Percentiles rank a stretch among this genome's conserved stretches.
Evolutionary conservation across 2,797 vertebrate genomes (phyloP).

Genomic region (Spinus olivaceus): DNA sequence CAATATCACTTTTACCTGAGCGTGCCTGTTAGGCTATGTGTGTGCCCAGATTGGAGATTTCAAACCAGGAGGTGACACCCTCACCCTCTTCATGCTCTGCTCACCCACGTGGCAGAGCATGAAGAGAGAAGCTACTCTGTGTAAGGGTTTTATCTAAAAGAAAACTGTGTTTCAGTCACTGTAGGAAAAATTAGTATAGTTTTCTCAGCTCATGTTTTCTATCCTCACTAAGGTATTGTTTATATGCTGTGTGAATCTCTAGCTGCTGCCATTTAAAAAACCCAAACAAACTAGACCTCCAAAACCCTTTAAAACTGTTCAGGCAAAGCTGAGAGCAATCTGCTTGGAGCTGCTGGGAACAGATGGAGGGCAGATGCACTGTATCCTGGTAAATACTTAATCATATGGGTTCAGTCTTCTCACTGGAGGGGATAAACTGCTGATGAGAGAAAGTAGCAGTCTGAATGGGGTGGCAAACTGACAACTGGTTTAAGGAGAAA

Average conservation of each 20-base stretch:
- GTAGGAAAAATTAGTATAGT: background rate
- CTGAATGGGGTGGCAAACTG: background rate
- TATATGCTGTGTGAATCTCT: background rate
- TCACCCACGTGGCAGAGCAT: fast-evolving
- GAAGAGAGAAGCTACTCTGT: background rate
- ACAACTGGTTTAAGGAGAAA: background rate
- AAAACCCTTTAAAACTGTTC: background rate
- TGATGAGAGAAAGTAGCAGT: background rate
- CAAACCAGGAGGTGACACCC: background rate
- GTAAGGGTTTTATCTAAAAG: background rate
- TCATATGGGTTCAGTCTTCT: background rate
- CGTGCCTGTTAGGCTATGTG: background rate
- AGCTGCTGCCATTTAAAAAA: background rate
- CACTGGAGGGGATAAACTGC: background rate
- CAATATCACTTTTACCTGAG: background rate
- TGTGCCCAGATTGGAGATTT: background rate
- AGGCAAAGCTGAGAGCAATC: background rate
- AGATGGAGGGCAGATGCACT: slow-evolving; percentile 4
- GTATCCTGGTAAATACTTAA: background rate
- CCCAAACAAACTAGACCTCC: background rate
- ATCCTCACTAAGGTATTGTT: background rate
- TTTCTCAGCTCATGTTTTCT: background rate
- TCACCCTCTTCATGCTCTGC: too few relatives aligned
- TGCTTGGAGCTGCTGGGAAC: background rate
- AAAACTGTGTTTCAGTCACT: background rate